A percentile compares a stretch with the other conserved stretches of the same genome.
These are phyloP conservation scores for Ptychobarbus kaznakovi DNA, from an alignment of 2,797 vertebrate species.

Conservation along the genomic window DNA sequence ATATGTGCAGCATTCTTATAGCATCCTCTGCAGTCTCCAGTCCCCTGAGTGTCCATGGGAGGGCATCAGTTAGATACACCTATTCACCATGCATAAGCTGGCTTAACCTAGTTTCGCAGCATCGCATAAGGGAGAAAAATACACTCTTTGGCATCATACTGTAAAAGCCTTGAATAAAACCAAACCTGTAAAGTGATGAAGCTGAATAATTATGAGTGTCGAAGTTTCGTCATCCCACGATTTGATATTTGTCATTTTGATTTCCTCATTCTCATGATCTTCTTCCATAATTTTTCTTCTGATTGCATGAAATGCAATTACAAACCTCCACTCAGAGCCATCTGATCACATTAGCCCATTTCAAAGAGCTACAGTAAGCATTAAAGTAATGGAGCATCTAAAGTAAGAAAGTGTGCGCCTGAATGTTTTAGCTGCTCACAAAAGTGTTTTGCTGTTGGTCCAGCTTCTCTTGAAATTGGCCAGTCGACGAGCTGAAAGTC, in stretches of 20 bases:
- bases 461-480: slow-evolving; percentile 27
- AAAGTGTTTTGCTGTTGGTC: slow-evolving; percentile 29
- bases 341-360: slow-evolving; percentile 16
- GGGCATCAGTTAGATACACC: slow-evolving; percentile 58
- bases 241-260: slow-evolving; percentile 5
- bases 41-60: slow-evolving; percentile 54
- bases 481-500: slow-evolving; percentile 30
- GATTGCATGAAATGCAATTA: slow-evolving; percentile 27
- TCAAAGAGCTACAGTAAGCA: slow-evolving; percentile 22
- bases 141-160: slow-evolving; percentile 11
- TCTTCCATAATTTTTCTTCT: slow-evolving; percentile 2
- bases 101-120: slow-evolving; percentile 55
- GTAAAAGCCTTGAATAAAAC: slow-evolving; percentile 35
- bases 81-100: slow-evolving; percentile 49
- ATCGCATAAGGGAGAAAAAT: slow-evolving; percentile 49
- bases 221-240: background rate
- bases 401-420: slow-evolving; percentile 7
- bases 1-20: slow-evolving; percentile 33
- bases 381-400: slow-evolving; percentile 32
- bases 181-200: slow-evolving; percentile 37
- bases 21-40: slow-evolving; percentile 44
- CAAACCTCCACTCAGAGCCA: slow-evolving; percentile 15
- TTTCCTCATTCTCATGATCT: slow-evolving; percentile 5
- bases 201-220: slow-evolving; percentile 28
- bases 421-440: slow-evolving; percentile 35